Percentiles rank a stretch among this genome's conserved stretches.
These are phyloP conservation scores for Diplosoma virens DNA, from an alignment of 23 tunicate species.

Conservation along the genomic window DNA sequence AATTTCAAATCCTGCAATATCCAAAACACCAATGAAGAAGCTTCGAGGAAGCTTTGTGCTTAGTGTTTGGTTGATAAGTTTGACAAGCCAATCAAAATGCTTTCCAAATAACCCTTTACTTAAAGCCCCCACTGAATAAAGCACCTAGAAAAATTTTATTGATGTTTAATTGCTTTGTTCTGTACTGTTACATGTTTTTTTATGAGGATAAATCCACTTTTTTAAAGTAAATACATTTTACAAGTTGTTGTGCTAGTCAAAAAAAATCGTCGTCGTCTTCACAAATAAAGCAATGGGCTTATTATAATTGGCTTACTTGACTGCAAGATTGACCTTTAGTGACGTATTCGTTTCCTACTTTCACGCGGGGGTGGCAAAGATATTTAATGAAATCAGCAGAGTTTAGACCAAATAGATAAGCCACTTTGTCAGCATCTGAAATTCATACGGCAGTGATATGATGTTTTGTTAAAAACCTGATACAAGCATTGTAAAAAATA, in stretches of 20 bases:
- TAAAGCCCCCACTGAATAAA: slow-evolving; percentile 71
- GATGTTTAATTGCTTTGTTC: too few relatives aligned
- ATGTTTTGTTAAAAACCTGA: too few relatives aligned
- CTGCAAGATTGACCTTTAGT: slow-evolving; percentile 93
- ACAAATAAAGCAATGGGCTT: too few relatives aligned
- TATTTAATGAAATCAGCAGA: slow-evolving; percentile 92
- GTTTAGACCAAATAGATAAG: slow-evolving; percentile 93
- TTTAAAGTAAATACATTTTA: too few relatives aligned
- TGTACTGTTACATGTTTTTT: too few relatives aligned
- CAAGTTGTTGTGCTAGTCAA: too few relatives aligned
- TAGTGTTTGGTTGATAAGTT: slow-evolving; percentile 77
- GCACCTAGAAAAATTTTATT: slow-evolving; percentile 52
- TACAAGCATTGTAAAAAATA: too few relatives aligned
- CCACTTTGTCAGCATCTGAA: slow-evolving; percentile 96
- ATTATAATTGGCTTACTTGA: slow-evolving; percentile 51
- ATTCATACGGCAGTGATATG: too few relatives aligned
- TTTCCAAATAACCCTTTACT: slow-evolving; percentile 86
- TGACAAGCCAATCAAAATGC: slow-evolving; percentile 94
- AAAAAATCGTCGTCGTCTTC: too few relatives aligned
- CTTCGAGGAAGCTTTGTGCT: slow-evolving; percentile 95
- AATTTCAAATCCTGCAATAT: slow-evolving; percentile 99
- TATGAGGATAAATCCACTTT: too few relatives aligned
- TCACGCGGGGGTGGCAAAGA: slow-evolving; percentile 90
- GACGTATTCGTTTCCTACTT: slow-evolving; percentile 98
- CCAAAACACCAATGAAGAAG: slow-evolving; percentile 98